phyloP scores from a whole-genome alignment of 2,888 invertebrate species.

The Sycophila texana region DNA sequence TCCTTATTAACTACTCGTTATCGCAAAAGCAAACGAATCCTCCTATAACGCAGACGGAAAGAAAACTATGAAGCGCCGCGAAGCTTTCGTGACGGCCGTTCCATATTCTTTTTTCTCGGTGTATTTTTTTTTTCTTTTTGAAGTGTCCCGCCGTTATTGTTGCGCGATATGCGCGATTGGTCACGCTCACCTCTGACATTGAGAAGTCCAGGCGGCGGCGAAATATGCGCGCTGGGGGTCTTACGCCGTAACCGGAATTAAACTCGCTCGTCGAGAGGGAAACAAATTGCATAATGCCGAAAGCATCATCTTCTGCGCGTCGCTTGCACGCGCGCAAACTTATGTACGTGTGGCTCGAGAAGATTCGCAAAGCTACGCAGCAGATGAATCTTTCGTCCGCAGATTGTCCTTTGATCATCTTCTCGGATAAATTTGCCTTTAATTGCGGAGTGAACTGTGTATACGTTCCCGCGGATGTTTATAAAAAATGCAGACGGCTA shows the following conservation, averaged over 20 bases:
- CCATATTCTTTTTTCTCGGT: not conserved
- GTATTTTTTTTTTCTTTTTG: constrained; percentile 6
- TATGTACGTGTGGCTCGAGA: not conserved
- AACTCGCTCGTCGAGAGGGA: constrained; percentile 21
- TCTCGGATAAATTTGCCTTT: not conserved
- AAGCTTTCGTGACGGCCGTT: constrained; percentile 12
- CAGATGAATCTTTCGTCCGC: constrained; percentile 21
- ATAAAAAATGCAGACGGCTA: not conserved
- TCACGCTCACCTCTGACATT: constrained; percentile 55
- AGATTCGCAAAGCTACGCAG: constrained; percentile 16
- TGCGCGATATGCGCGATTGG: constrained; percentile 46
- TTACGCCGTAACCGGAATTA: constrained; percentile 35
- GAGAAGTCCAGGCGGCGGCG: constrained; percentile 34
- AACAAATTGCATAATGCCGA: constrained; percentile 44
- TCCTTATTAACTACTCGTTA: not conserved
- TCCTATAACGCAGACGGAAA: not conserved
- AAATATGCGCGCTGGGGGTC: not conserved
- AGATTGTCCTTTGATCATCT: constrained; percentile 45
- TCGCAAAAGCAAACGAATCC: not conserved
- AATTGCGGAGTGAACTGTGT: not conserved
- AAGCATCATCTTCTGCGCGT: constrained; percentile 42
- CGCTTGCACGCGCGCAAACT: not conserved
- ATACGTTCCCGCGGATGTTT: not conserved
- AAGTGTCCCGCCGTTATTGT: constrained; percentile 17
- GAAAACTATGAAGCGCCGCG: not conserved